Conservation (phyloP, 2,113 vertebrate species). For the Oplegnathus fasciatus region DNA sequence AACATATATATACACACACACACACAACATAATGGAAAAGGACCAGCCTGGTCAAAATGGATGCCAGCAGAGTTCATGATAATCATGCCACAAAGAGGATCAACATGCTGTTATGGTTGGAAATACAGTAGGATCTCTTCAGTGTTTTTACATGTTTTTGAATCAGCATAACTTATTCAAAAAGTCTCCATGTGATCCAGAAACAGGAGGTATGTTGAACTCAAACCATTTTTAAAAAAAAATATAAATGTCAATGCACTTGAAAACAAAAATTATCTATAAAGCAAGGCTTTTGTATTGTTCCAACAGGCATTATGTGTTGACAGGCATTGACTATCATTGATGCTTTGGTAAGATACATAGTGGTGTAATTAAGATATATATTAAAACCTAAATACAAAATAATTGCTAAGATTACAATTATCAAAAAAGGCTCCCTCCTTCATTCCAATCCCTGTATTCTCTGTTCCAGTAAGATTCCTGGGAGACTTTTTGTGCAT, state of each 20-base stretch:
- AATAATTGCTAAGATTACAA: slow-evolving; percentile 23
- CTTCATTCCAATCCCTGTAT: slow-evolving; percentile 46
- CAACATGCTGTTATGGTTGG: slow-evolving; percentile 47
- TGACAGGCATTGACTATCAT: slow-evolving; percentile 60
- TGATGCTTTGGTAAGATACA: slow-evolving; percentile 74
- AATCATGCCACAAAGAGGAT: slow-evolving; percentile 54
- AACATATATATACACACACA: not conserved
- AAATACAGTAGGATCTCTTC: slow-evolving; percentile 37
- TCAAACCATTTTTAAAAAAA: slow-evolving; percentile 26
- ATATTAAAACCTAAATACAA: slow-evolving; percentile 33
- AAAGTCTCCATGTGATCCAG: slow-evolving; percentile 31
- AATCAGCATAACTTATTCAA: slow-evolving; percentile 26
- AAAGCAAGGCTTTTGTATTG: slow-evolving; percentile 68
- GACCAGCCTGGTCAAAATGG: slow-evolving; percentile 53
- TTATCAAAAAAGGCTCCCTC: slow-evolving; percentile 60
- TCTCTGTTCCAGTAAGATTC: slow-evolving; percentile 32
- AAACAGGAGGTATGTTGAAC: slow-evolving; percentile 47
- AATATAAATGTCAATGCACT: slow-evolving; percentile 46
- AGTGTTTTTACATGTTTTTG: slow-evolving; percentile 26
- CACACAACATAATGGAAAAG: slow-evolving; percentile 53
- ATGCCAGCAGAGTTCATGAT: slow-evolving; percentile 43
- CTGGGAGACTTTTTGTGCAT: slow-evolving; percentile 42
- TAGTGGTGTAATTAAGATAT: slow-evolving; percentile 21
- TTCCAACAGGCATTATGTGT: slow-evolving; percentile 73
- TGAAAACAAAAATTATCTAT: slow-evolving; percentile 31